Evolutionary conservation across 2,113 vertebrate species (phyloP).

Genomic region (Microcebus tavaratra): DNA sequence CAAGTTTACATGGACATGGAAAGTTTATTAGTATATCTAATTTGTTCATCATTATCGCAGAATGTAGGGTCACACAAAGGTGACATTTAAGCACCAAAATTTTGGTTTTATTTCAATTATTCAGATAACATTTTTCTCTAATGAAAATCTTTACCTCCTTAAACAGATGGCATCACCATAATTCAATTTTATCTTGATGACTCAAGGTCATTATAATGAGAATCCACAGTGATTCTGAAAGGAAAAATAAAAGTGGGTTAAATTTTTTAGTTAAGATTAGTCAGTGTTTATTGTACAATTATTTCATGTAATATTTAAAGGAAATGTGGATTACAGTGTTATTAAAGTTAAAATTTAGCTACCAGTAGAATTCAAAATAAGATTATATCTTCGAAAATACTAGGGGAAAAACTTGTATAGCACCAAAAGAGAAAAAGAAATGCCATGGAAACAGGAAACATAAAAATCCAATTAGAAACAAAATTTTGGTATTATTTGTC

Average conservation of each 20-base stretch:
- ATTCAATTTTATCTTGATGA: slow-evolving; percentile 5
- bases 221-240: not conserved
- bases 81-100: not conserved
- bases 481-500: not conserved
- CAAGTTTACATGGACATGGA: not conserved
- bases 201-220: slow-evolving; percentile 7
- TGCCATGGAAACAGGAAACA: not conserved
- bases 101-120: slow-evolving; percentile 52
- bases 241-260: not conserved
- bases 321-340: not conserved
- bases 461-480: not conserved
- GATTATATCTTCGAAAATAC: not conserved
- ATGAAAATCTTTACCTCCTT: slow-evolving; percentile 14
- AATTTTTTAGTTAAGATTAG: not conserved
- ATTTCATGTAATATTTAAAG: not conserved
- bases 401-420: not conserved
- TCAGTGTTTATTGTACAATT: not conserved
- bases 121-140: not conserved
- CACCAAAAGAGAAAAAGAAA: not conserved
- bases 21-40: not conserved
- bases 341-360: slow-evolving; percentile 7
- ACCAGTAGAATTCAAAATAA: slow-evolving; percentile 14
- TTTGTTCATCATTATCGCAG: not conserved
- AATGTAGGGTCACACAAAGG: not conserved
- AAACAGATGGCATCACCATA: slow-evolving; percentile 37